A percentile compares a stretch with the other conserved stretches of the same genome.
Conservation (phyloP, 2,888 invertebrate genomes). For the Pterobdella sp. region DNA sequence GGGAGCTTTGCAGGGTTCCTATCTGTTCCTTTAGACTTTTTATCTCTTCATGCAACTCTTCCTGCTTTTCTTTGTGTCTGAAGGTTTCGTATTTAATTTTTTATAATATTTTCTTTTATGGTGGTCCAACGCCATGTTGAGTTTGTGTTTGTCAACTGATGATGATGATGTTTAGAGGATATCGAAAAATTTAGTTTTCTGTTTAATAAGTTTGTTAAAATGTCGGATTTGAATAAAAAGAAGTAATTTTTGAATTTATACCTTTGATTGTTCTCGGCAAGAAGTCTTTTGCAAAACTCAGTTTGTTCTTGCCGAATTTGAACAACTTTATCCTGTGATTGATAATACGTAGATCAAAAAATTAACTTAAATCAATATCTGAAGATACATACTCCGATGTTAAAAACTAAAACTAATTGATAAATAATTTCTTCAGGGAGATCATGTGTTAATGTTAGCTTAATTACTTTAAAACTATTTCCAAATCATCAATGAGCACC, state of each 20-base stretch:
- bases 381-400: too few relatives aligned
- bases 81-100: not conserved
- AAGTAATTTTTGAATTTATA: not conserved
- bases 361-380: too few relatives aligned
- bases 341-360: too few relatives aligned
- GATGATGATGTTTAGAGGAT: too few relatives aligned
- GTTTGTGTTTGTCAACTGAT: not conserved
- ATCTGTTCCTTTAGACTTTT: not conserved
- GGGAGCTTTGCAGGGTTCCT: not conserved
- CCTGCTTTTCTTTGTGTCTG: not conserved
- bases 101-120: not conserved
- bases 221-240: too few relatives aligned
- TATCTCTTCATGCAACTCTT: not conserved
- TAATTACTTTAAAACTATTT: too few relatives aligned
- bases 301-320: not conserved
- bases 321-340: not conserved
- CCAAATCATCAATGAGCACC: too few relatives aligned
- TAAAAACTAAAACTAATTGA: too few relatives aligned
- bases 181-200: too few relatives aligned
- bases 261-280: not conserved
- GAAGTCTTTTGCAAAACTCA: not conserved
- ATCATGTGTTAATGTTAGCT: too few relatives aligned
- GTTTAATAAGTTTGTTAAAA: too few relatives aligned
- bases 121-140: not conserved
- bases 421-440: too few relatives aligned